phyloP scores from a whole-genome alignment of 2,888 invertebrate genomes.

The Clistopyga incitator region DNA sequence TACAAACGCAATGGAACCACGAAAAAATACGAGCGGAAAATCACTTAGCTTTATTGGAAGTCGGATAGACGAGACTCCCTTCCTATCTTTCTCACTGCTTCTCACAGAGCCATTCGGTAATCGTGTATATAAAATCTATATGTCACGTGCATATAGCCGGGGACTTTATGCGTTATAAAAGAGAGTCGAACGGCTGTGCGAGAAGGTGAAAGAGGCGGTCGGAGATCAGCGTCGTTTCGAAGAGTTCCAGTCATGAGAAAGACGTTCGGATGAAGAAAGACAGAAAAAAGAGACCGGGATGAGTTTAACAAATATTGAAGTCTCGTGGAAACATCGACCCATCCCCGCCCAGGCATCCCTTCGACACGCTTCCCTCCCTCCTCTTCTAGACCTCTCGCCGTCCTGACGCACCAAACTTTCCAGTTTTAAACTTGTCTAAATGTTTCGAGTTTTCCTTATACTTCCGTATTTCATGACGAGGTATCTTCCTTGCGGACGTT shows the following conservation, averaged over 20 bases:
- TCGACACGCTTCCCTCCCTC: constrained; percentile 52
- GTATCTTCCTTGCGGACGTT: constrained; percentile 44
- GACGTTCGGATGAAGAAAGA: constrained; percentile 23
- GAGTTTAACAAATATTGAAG: constrained; percentile 80
- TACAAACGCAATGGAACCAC: constrained; percentile 77
- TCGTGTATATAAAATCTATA: constrained; percentile 78
- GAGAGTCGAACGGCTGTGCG: constrained; percentile 57
- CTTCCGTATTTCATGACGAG: constrained; percentile 73
- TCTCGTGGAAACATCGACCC: constrained; percentile 73
- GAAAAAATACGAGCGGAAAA: constrained; percentile 78
- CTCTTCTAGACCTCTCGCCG: constrained; percentile 16
- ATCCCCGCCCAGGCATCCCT: constrained; percentile 55
- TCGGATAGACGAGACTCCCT: constrained; percentile 62
- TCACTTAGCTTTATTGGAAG: constrained; percentile 78
- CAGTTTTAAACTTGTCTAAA: constrained; percentile 80
- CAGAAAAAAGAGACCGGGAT: constrained; percentile 57
- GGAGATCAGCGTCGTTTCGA: constrained; percentile 52
- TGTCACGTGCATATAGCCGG: constrained; percentile 72
- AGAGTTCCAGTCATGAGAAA: constrained; percentile 32
- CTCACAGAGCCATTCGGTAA: constrained; percentile 72
- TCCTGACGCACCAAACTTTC: constrained; percentile 72
- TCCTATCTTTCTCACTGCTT: constrained; percentile 35
- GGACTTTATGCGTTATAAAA: constrained; percentile 80
- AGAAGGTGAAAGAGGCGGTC: constrained; percentile 61
- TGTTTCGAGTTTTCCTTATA: constrained; percentile 75